A percentile compares a stretch with the other conserved stretches of the same genome.
These are phyloP conservation scores for Cerceris ruficornis DNA, from an alignment of 2,888 invertebrate species.

Conservation along the genomic window DNA sequence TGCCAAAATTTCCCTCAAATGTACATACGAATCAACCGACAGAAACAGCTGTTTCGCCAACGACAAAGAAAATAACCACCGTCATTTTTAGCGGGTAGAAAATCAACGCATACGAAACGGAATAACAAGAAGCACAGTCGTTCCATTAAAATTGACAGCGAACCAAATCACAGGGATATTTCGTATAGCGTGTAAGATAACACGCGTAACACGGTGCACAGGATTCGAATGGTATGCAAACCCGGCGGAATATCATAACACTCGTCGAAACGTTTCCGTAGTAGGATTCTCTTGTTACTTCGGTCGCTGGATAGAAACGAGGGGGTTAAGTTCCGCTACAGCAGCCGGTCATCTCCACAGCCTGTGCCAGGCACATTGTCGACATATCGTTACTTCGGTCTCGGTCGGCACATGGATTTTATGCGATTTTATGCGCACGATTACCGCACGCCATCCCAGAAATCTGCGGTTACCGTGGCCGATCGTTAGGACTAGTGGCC, in stretches of 20 bases:
- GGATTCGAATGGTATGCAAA: neutral
- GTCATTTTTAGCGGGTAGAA: too few species aligned
- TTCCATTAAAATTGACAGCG: too few species aligned
- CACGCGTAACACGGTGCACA: too few species aligned
- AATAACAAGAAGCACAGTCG: too few species aligned
- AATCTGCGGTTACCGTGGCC: slow-evolving; percentile 66
- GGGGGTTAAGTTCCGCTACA: slow-evolving; percentile 27
- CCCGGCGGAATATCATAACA: neutral
- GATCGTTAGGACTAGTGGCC: slow-evolving; percentile 68
- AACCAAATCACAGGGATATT: too few species aligned
- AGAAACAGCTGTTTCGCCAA: too few species aligned
- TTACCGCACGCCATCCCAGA: slow-evolving; percentile 68
- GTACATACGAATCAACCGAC: too few species aligned
- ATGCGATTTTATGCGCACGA: slow-evolving; percentile 71
- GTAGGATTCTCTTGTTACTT: slow-evolving; percentile 1
- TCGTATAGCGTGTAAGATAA: too few species aligned
- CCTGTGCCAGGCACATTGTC: slow-evolving; percentile 44
- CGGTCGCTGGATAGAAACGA: slow-evolving; percentile 1
- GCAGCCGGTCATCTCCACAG: slow-evolving; percentile 47
- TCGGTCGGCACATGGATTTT: slow-evolving; percentile 49
- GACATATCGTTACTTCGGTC: slow-evolving; percentile 42
- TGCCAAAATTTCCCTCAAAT: too few species aligned
- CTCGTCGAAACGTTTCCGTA: neutral
- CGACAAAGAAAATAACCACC: too few species aligned
- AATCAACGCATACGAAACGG: too few species aligned